Percentiles rank a stretch among this genome's conserved stretches.
phyloP scores from a whole-genome alignment of 2,113 vertebrate genomes.

The Theristicus caerulescens region DNA sequence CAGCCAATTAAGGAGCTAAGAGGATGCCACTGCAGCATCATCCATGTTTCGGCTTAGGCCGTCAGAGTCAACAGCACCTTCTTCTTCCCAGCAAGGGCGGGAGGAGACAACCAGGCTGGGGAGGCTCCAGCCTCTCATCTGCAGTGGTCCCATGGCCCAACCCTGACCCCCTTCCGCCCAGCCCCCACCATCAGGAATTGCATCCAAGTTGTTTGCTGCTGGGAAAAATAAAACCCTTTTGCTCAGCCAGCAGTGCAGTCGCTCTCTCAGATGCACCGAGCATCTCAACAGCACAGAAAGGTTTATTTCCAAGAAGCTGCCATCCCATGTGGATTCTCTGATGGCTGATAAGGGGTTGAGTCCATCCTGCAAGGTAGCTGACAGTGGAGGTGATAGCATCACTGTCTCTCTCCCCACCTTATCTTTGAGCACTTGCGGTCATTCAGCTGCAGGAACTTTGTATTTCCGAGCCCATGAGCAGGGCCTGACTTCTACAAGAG shows the following conservation, averaged over 20 bases:
- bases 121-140: not conserved
- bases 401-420: not conserved
- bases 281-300: not conserved
- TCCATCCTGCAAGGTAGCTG: not conserved
- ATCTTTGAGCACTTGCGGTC: not conserved
- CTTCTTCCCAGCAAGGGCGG: not conserved
- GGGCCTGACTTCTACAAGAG: not conserved
- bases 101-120: not conserved
- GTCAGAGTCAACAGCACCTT: not conserved
- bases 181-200: not conserved
- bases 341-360: not conserved
- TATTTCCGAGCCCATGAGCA: not conserved
- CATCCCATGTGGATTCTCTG: not conserved
- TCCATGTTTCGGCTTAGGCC: fast-evolving
- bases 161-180: fast-evolving
- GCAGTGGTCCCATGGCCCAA: fast-evolving
- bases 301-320: not conserved
- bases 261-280: not conserved
- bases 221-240: not conserved
- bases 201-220: fast-evolving
- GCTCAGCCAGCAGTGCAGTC: not conserved
- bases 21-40: not conserved
- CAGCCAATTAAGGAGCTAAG: not conserved
- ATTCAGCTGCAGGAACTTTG: not conserved
- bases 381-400: not conserved